Evolutionary conservation across 2,888 invertebrate genomes (phyloP).

Genomic region (Acanthosoma haemorrhoidale): DNA sequence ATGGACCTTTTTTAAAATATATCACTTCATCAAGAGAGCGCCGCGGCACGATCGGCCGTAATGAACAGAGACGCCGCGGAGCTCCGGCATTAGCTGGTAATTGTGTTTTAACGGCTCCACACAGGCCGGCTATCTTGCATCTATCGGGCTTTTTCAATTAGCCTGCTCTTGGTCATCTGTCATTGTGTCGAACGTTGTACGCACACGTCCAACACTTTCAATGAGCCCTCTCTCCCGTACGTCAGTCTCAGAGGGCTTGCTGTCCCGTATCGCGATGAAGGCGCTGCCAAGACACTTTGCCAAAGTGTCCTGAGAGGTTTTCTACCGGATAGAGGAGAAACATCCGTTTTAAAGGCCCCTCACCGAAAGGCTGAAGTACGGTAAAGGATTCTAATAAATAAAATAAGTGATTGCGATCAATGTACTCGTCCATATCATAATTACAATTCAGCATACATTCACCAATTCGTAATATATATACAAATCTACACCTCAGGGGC

Average conservation of each 20-base stretch:
- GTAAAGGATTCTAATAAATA: too few species aligned
- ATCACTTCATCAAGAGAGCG: slow-evolving; percentile 16
- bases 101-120: slow-evolving; percentile 11
- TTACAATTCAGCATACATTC: too few species aligned
- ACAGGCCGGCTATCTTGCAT: not conserved
- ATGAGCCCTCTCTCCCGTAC: not conserved
- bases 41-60: slow-evolving; percentile 14
- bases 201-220: not conserved
- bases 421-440: too few species aligned
- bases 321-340: too few species aligned
- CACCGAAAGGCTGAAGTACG: too few species aligned
- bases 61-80: not conserved
- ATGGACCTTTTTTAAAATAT: slow-evolving; percentile 23
- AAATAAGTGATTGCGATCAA: too few species aligned
- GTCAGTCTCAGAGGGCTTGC: not conserved
- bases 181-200: slow-evolving; percentile 17
- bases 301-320: too few species aligned
- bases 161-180: slow-evolving; percentile 12
- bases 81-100: not conserved
- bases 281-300: too few species aligned
- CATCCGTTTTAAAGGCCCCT: too few species aligned
- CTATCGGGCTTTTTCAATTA: slow-evolving; percentile 12
- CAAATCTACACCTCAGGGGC: too few species aligned
- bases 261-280: too few species aligned
- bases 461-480: too few species aligned